Conservation (phyloP, 2,888 invertebrate species). For the Eristalis intricaria region DNA sequence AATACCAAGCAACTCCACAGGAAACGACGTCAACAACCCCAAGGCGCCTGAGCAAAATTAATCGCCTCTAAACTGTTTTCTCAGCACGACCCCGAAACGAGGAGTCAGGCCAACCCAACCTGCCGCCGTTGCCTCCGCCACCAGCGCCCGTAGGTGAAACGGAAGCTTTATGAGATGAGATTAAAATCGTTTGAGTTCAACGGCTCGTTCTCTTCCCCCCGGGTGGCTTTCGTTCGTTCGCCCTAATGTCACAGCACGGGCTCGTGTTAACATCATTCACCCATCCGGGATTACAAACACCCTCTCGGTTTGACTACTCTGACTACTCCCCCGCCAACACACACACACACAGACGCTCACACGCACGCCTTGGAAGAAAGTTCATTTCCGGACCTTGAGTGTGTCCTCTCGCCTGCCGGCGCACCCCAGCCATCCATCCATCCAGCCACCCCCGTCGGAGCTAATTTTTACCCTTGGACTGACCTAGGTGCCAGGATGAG, state of each 20-base stretch:
- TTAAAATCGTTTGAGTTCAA: slow-evolving; percentile 40
- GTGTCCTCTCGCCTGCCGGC: slow-evolving; percentile 15
- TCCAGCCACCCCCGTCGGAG: background rate
- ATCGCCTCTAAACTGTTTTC: background rate
- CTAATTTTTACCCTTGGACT: slow-evolving; percentile 68
- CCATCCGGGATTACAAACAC: slow-evolving; percentile 21
- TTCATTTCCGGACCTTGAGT: background rate
- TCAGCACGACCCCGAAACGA: background rate
- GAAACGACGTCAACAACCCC: background rate
- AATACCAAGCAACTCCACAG: background rate
- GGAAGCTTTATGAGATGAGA: slow-evolving; percentile 12
- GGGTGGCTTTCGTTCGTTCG: background rate
- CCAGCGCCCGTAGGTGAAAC: background rate
- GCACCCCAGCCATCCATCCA: slow-evolving; percentile 10
- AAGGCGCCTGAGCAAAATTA: background rate
- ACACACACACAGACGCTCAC: background rate
- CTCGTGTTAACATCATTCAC: slow-evolving; percentile 43
- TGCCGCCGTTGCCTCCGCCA: background rate
- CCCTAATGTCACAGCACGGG: slow-evolving; percentile 25
- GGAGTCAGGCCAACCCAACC: background rate
- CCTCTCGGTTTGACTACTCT: background rate
- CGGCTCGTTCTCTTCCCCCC: slow-evolving; percentile 9
- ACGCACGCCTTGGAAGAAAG: background rate
- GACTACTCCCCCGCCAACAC: background rate
- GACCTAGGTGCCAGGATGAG: slow-evolving; percentile 47